A percentile compares a stretch with the other conserved stretches of the same genome.
phyloP scores from a whole-genome alignment of 2,113 vertebrate genomes.

The Lophura nycthemera region DNA sequence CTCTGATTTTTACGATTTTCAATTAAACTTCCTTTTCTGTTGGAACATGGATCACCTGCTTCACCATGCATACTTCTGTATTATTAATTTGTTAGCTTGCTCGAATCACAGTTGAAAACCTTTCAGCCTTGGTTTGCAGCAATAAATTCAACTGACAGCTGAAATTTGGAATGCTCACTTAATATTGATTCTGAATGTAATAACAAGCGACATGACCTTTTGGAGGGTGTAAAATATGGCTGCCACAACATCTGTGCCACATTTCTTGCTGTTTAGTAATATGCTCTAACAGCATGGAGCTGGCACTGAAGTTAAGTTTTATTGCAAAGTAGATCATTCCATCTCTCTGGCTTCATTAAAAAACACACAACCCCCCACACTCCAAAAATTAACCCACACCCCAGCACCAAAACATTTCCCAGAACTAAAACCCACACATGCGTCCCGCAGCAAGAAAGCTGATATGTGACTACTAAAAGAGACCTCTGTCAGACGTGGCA shows the following conservation, averaged over 20 bases:
- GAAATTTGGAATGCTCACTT: conserved; percentile 87
- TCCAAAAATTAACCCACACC: neutral
- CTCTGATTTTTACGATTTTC: neutral
- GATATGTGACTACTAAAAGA: neutral
- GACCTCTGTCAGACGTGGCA: neutral
- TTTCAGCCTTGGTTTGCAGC: conserved; percentile 83
- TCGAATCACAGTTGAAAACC: conserved; percentile 82
- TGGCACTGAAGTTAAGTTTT: conserved; percentile 84
- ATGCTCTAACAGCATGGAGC: conserved; percentile 85
- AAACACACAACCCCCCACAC: neutral
- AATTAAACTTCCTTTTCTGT: conserved; percentile 58
- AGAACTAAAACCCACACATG: conserved; percentile 42
- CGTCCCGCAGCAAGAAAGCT: neutral
- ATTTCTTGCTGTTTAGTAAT: conserved; percentile 87
- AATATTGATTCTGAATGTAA: conserved; percentile 89
- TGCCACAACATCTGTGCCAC: conserved; percentile 88
- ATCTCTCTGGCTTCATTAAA: conserved; percentile 77
- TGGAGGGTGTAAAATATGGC: conserved; percentile 87
- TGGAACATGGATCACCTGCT: conserved; percentile 78
- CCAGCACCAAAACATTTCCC: conserved; percentile 44
- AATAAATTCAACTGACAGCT: conserved; percentile 86
- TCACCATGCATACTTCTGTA: conserved; percentile 71
- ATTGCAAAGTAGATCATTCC: conserved; percentile 84
- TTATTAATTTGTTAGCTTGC: conserved; percentile 84
- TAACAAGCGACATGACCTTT: conserved; percentile 88